A percentile compares a stretch with the other conserved stretches of the same genome.
These are phyloP conservation scores for Eulemur mongoz DNA, from an alignment of 2,797 vertebrate genomes.

Conservation along the genomic window DNA sequence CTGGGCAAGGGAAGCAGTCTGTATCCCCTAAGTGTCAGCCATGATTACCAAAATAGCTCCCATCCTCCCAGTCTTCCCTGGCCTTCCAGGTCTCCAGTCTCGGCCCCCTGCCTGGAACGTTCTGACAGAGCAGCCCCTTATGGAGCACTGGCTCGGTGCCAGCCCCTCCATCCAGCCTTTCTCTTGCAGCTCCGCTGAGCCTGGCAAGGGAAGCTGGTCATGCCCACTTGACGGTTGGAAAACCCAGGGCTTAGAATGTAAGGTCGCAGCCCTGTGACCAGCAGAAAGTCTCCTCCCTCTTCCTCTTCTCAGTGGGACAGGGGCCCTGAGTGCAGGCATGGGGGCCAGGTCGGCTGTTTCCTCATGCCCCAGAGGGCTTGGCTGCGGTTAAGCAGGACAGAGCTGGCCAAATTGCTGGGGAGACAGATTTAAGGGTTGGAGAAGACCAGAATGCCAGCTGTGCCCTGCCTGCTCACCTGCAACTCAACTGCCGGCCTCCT, in stretches of 20 bases:
- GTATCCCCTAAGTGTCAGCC: rapidly evolving
- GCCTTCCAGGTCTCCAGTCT: background rate
- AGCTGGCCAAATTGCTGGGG: background rate
- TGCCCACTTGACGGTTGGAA: rapidly evolving
- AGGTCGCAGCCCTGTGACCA: background rate
- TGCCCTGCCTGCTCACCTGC: background rate
- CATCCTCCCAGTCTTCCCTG: background rate
- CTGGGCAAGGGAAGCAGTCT: background rate
- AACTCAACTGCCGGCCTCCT: background rate
- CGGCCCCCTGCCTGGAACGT: background rate
- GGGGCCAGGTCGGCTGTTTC: background rate
- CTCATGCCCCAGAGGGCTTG: background rate
- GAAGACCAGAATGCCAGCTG: background rate
- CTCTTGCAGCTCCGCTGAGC: background rate
- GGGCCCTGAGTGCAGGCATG: background rate
- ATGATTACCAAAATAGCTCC: rapidly evolving
- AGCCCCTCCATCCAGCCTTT: rapidly evolving
- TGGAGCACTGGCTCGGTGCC: background rate
- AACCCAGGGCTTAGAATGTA: background rate
- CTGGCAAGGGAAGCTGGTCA: background rate
- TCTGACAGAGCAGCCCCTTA: background rate
- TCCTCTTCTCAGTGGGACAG: background rate
- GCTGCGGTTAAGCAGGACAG: background rate
- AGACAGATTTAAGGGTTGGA: background rate
- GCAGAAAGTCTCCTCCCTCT: background rate